Conservation (phyloP, 1,140 invertebrate species). For the Brachionus rotundiformis region DNA sequence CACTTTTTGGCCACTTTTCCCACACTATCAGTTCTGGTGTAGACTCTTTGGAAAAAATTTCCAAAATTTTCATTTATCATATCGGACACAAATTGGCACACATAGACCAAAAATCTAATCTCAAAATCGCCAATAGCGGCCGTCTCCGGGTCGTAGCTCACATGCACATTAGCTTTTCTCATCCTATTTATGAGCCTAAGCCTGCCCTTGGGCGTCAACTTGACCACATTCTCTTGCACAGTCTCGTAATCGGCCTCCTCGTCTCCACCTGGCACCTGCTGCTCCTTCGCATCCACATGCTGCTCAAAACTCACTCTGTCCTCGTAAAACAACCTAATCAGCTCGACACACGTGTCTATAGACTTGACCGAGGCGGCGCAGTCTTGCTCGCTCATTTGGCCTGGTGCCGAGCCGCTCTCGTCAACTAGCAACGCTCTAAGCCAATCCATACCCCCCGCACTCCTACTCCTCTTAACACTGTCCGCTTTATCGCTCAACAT, state of each 20-base stretch:
- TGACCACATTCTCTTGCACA: not conserved
- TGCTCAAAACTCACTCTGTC: not conserved
- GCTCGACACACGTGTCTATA: not conserved
- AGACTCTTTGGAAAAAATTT: not conserved
- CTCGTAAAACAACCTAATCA: not conserved
- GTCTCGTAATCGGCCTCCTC: not conserved
- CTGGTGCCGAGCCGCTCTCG: not conserved
- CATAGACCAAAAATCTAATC: constrained; percentile 25
- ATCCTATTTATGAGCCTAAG: constrained; percentile 7
- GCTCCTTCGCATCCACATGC: not conserved
- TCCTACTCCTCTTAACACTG: too few relatives aligned
- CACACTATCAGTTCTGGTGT: not conserved
- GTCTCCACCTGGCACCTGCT: not conserved
- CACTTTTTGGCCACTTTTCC: not conserved
- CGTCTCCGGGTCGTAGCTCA: not conserved
- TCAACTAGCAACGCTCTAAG: not conserved
- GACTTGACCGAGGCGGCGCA: not conserved
- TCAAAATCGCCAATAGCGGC: constrained; percentile 33
- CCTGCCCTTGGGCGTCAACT: constrained; percentile 13
- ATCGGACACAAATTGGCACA: constrained; percentile 18
- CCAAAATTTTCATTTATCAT: constrained; percentile 19
- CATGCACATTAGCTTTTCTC: not conserved
- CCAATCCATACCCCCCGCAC: not conserved
- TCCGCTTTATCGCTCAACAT: not conserved
- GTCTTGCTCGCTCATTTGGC: not conserved